These are phyloP conservation scores for Macroteleia sp. DNA, from an alignment of 2,888 invertebrate genomes.

Conservation along the genomic window DNA sequence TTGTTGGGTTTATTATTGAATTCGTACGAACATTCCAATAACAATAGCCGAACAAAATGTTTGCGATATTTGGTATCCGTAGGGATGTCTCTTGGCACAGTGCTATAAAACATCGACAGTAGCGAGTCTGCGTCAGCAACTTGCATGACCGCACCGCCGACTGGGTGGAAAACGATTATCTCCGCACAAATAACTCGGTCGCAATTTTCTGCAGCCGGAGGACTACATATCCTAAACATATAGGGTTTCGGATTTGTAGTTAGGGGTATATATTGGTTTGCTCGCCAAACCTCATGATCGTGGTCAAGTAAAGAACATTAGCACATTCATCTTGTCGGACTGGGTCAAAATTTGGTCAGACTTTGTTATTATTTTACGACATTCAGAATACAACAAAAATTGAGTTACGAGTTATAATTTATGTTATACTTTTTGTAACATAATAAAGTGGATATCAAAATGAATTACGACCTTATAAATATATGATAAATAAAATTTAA, in stretches of 20 bases:
- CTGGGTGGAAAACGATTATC: slow-evolving; percentile 49
- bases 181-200: slow-evolving; percentile 45
- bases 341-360: slow-evolving; percentile 28
- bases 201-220: slow-evolving; percentile 44
- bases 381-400: background rate
- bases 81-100: slow-evolving; percentile 32
- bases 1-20: too few species aligned
- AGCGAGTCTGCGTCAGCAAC: slow-evolving; percentile 46
- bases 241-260: slow-evolving; percentile 39
- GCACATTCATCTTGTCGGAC: slow-evolving; percentile 23
- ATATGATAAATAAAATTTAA: too few species aligned
- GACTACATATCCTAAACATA: slow-evolving; percentile 47
- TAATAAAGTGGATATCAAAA: too few species aligned
- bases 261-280: slow-evolving; percentile 13
- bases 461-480: too few species aligned
- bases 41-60: slow-evolving; percentile 7
- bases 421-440: too few species aligned
- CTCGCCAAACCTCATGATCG: slow-evolving; percentile 10
- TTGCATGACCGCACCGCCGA: slow-evolving; percentile 50
- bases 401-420: too few species aligned
- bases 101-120: slow-evolving; percentile 48
- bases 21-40: slow-evolving; percentile 2
- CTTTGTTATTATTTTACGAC: slow-evolving; percentile 13
- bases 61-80: slow-evolving; percentile 16
- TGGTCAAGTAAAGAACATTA: slow-evolving; percentile 45